A percentile compares a stretch with the other conserved stretches of the same genome.
phyloP scores from a whole-genome alignment of 1,140 invertebrate genomes.

The Zeugodacus cucurbitae region DNA sequence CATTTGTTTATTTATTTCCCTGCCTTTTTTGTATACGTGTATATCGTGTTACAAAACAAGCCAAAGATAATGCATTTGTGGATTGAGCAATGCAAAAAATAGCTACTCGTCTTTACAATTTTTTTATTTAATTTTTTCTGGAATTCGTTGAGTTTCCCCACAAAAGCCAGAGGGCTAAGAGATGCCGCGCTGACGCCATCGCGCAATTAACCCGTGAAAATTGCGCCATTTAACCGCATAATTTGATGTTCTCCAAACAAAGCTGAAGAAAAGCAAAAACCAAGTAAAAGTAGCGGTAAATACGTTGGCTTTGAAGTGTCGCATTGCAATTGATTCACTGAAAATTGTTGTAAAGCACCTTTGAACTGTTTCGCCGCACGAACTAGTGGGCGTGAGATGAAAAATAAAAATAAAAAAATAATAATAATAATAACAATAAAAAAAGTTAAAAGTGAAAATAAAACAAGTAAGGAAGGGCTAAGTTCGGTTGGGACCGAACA shows the following conservation, averaged over 20 bases:
- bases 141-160: background rate
- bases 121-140: background rate
- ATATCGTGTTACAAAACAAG: background rate
- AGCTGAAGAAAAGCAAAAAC: background rate
- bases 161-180: background rate
- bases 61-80: background rate
- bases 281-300: background rate
- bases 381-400: slow-evolving; percentile 1
- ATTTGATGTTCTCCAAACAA: background rate
- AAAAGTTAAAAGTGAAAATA: background rate
- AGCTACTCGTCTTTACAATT: background rate
- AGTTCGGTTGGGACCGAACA: no score
- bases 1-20: background rate
- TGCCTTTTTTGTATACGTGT: background rate
- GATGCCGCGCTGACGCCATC: background rate
- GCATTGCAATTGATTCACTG: background rate
- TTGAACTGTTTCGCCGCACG: slow-evolving; percentile 5
- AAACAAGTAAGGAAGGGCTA: background rate
- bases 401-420: background rate
- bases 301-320: background rate
- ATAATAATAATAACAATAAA: background rate
- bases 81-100: background rate
- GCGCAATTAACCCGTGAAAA: slow-evolving; percentile 25
- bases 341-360: background rate
- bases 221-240: slow-evolving; percentile 36